These are phyloP conservation scores for Phytoseiulus persimilis DNA, from an alignment of 2,888 invertebrate genomes.

Conservation along the genomic window DNA sequence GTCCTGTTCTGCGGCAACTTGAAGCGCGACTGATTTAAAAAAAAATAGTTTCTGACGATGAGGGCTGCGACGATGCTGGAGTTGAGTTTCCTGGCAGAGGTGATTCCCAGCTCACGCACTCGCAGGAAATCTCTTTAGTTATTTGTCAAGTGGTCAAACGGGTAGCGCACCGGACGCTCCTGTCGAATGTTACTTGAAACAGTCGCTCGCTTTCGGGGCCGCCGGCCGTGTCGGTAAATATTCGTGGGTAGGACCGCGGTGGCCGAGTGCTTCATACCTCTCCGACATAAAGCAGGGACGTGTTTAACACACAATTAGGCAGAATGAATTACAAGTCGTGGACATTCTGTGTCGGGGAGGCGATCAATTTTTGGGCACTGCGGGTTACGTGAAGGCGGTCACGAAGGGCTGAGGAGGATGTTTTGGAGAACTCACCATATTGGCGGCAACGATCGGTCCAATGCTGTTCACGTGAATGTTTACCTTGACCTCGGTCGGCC, in stretches of 20 bases:
- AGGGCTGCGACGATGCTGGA: too few species aligned
- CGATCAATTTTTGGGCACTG: not conserved
- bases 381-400: not conserved
- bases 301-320: not conserved
- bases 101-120: too few species aligned
- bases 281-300: not conserved
- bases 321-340: not conserved
- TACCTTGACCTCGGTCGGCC: slow-evolving; percentile 49
- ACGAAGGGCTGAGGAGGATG: not conserved
- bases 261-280: not conserved
- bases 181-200: too few species aligned
- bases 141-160: too few species aligned
- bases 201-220: too few species aligned
- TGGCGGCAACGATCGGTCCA: slow-evolving; percentile 51
- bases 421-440: slow-evolving; percentile 47
- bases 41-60: too few species aligned
- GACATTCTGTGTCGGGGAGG: not conserved
- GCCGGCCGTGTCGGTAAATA: too few species aligned
- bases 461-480: slow-evolving; percentile 51
- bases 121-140: too few species aligned
- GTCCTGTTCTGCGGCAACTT: too few species aligned
- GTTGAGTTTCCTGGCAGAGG: too few species aligned
- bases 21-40: too few species aligned
- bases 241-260: not conserved
- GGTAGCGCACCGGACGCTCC: too few species aligned